These are phyloP conservation scores for Aramus guarauna DNA, from an alignment of 2,113 vertebrate genomes.

Conservation along the genomic window DNA sequence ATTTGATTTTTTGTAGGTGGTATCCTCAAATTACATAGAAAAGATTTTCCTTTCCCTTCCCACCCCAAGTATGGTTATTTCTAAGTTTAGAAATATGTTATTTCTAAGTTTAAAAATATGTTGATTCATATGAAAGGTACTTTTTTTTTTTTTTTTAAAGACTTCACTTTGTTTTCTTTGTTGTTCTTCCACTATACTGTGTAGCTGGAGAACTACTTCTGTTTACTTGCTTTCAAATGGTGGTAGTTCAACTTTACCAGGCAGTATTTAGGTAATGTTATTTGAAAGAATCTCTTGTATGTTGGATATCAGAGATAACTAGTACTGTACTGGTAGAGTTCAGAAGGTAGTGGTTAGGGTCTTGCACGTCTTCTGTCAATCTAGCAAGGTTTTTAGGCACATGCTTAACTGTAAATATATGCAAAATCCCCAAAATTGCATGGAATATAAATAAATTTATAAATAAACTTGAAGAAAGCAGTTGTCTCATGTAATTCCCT, in stretches of 20 bases:
- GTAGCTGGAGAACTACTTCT: not conserved
- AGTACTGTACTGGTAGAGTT: not conserved
- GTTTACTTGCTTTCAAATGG: not conserved
- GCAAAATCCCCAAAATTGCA: not conserved
- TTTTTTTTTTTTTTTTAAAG: not conserved
- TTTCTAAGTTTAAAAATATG: not conserved
- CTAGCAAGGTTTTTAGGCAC: not conserved
- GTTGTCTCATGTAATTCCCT: not conserved
- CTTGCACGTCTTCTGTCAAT: not conserved
- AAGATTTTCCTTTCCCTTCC: not conserved
- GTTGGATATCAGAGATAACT: not conserved
- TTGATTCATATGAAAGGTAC: not conserved
- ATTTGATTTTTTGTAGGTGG: slow-evolving; percentile 29
- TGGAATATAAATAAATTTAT: not conserved
- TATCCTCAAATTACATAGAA: not conserved
- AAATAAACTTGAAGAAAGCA: not conserved
- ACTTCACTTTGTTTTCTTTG: not conserved
- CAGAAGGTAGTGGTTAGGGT: not conserved
- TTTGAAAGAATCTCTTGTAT: not conserved
- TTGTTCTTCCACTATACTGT: not conserved
- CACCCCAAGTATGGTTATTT: not conserved
- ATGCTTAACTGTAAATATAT: not conserved
- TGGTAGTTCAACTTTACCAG: not conserved
- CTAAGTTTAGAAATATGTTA: not conserved
- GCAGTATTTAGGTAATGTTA: not conserved